phyloP scores from a whole-genome alignment of 2,113 vertebrate genomes.

The Procavia capensis region DNA sequence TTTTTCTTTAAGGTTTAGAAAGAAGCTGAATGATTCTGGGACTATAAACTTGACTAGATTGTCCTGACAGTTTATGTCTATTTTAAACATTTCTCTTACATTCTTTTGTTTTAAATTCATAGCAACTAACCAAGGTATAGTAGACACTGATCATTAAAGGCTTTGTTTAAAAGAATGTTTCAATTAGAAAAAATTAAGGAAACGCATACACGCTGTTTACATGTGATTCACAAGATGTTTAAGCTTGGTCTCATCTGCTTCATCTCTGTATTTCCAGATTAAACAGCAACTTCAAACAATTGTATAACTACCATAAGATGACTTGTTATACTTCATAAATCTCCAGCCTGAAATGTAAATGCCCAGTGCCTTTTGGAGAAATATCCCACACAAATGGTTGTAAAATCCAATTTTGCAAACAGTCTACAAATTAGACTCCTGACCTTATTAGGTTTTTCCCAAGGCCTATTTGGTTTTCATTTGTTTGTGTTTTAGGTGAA shows the following conservation, averaged over 20 bases:
- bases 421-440: background rate
- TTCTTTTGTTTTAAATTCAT: conserved; percentile 43
- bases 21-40: background rate
- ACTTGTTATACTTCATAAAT: background rate
- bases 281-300: background rate
- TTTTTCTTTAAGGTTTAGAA: conserved; percentile 10
- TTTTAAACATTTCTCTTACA: conserved; percentile 42
- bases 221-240: conserved; percentile 26
- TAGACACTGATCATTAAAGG: background rate
- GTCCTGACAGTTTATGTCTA: conserved; percentile 18
- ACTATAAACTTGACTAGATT: conserved; percentile 40
- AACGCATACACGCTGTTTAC: background rate
- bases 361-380: background rate
- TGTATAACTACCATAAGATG: background rate
- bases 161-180: conserved; percentile 45
- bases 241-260: conserved; percentile 7
- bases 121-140: background rate
- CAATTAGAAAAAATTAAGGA: conserved; percentile 30
- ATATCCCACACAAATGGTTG: background rate
- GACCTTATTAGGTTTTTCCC: background rate
- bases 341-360: background rate
- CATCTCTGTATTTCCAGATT: conserved; percentile 31
- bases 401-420: background rate
- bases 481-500: conserved; percentile 83
- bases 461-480: conserved; percentile 56